Evolutionary conservation across 2,888 invertebrate genomes (phyloP), one percentile per base, ranked within the genome.

Genomic region (Cryptophagus acutangulus): DNA sequence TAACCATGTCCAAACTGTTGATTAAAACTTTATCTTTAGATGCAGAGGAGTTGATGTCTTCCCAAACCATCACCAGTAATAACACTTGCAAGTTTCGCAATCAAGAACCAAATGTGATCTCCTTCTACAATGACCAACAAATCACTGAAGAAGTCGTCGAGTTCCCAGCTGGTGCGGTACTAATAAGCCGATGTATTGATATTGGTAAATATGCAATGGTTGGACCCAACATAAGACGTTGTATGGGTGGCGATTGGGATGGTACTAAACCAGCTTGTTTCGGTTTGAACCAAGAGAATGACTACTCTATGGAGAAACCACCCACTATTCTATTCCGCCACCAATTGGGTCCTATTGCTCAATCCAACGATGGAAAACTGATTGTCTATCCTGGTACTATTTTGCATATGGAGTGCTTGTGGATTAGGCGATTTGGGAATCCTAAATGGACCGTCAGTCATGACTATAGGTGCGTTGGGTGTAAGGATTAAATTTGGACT

Each of bases 371-470:
- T 56, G 90, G 90, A 1, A 84, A 84, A 51, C 72, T 90, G 33
- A 81, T 90, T 41, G 87, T 90, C 0, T 89, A 87, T 67, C 89
- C 90, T 0, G 89, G 89, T 0, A 85, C 88, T 0, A 82, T 84
- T 10, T 71, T 90, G 18, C 89, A 90, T 61, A 87, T 90, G 84
- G 90, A 90, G 65, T 90, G 90, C 54, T 73, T 90, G 6, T 90
- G 89, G 88, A 86, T 88, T 72, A 72, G 88, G 44, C 74, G 87
- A 41, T 88, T 88, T 62, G 90, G 90, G 0, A 82, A 84, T 56
- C 90, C 90, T 0, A 86, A 84, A 64, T 90, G 90, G 90, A 84
- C 82, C 45, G 77, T 82, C 52, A 83, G 81, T 33, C 81, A 80
- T 53, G 74, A 76, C 53, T 77, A 78, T 65, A 79, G 81, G 71